Percentiles rank a stretch among this genome's conserved stretches.
Evolutionary conservation across 2,797 vertebrate species (phyloP).

Genomic region (Malacoctenus gilli): DNA sequence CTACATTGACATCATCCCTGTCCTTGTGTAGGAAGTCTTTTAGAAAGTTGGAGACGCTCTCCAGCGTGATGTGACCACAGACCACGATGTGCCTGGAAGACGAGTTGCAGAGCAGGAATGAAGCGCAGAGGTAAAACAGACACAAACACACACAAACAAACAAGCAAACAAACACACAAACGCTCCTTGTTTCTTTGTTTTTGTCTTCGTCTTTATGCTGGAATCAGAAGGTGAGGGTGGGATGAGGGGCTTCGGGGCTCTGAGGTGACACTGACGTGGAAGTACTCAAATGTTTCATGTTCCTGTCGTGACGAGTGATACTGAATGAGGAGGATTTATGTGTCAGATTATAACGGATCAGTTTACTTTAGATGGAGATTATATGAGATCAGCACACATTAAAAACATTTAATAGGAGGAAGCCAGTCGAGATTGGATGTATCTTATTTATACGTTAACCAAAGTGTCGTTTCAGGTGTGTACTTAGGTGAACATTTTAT

Average conservation of each 20-base stretch:
- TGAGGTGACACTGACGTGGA: conserved; percentile 25
- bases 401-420: conserved; percentile 44
- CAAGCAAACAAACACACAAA: neutral
- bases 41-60: conserved; percentile 99
- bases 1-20: conserved; percentile 99
- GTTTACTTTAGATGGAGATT: conserved; percentile 68
- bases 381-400: conserved; percentile 60
- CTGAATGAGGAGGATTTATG: conserved; percentile 63
- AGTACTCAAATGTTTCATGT: too few relatives aligned
- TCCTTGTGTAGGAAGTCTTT: conserved; percentile 99
- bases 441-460: neutral
- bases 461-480: conserved; percentile 1
- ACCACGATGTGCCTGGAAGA: conserved; percentile 97
- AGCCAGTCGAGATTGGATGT: conserved; percentile 3
- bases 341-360: conserved; percentile 75
- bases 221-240: conserved; percentile 41
- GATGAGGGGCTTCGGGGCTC: conserved; percentile 19
- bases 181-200: too few relatives aligned
- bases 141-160: conserved; percentile 10
- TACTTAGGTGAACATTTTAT: neutral
- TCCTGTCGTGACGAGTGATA: too few relatives aligned
- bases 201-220: conserved; percentile 37
- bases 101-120: conserved; percentile 49
- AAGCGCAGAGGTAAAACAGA: conserved; percentile 27
- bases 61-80: conserved; percentile 99